Conservation (phyloP, 2,113 vertebrate genomes). For the Grammomys surdaster region DNA sequence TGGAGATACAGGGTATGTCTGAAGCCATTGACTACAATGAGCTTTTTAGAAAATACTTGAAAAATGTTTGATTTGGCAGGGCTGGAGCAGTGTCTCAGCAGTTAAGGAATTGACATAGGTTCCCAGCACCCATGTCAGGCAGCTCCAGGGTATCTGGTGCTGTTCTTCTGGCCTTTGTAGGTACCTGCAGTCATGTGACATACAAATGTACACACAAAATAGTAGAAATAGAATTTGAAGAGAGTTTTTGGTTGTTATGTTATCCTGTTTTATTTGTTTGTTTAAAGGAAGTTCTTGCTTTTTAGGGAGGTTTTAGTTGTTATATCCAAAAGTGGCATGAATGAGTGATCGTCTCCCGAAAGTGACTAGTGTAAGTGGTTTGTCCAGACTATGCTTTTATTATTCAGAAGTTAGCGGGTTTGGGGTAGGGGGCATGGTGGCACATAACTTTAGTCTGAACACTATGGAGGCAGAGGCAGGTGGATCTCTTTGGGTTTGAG, state of each 20-base stretch:
- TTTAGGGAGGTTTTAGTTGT: constrained; percentile 35
- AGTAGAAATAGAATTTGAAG: neutral
- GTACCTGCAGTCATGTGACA: neutral
- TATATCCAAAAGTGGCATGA: neutral
- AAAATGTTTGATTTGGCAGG: constrained; percentile 1
- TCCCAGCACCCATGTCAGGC: neutral
- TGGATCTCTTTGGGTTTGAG: neutral
- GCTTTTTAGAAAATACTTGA: constrained; percentile 38
- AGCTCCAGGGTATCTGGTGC: no score
- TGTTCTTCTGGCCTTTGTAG: neutral
- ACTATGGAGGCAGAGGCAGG: neutral
- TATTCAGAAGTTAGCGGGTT: neutral
- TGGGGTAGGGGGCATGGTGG: no score
- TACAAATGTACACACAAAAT: neutral
- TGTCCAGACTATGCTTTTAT: neutral
- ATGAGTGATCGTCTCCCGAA: neutral
- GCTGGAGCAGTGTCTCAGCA: neutral
- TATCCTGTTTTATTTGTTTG: neutral
- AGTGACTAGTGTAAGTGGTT: neutral
- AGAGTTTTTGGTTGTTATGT: neutral
- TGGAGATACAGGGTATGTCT: constrained; percentile 1
- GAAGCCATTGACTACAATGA: neutral
- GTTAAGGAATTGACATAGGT: neutral
- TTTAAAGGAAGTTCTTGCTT: constrained; percentile 3
- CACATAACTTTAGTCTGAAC: neutral